phyloP scores from a whole-genome alignment of 1,140 invertebrate genomes.

The Elymnias hypermnestra region DNA sequence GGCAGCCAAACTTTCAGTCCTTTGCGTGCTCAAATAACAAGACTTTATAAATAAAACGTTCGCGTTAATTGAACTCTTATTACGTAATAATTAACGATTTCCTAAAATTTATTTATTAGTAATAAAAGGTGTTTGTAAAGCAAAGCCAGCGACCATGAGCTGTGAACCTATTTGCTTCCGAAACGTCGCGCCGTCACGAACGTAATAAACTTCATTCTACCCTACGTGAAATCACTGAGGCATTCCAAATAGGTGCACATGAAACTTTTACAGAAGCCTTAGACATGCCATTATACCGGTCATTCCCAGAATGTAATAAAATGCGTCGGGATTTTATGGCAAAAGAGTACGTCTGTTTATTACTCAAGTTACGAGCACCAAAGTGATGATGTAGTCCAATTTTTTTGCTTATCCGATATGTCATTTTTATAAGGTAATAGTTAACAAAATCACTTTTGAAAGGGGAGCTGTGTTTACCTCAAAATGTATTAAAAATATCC shows the following conservation, averaged over 20 bases:
- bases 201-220: constrained; percentile 23
- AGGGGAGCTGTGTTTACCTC: no score
- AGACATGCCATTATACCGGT: constrained; percentile 47
- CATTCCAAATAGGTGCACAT: constrained; percentile 31
- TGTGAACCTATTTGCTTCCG: background rate
- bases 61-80: no score
- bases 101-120: no score
- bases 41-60: no score
- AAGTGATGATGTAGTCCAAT: constrained; percentile 22
- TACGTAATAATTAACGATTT: no score
- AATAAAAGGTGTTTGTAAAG: no score
- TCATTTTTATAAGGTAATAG: no score
- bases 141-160: background rate
- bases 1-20: no score
- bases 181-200: constrained; percentile 7
- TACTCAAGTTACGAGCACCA: constrained; percentile 36
- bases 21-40: no score
- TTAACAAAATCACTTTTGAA: no score
- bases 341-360: constrained; percentile 44
- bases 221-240: constrained; percentile 21
- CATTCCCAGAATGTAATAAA: constrained; percentile 51
- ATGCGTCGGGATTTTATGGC: constrained; percentile 40
- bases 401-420: no score
- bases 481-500: no score
- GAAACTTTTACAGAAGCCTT: constrained; percentile 39